Conservation (phyloP, 2,113 vertebrate species). For the Gallinago jamesoni region DNA sequence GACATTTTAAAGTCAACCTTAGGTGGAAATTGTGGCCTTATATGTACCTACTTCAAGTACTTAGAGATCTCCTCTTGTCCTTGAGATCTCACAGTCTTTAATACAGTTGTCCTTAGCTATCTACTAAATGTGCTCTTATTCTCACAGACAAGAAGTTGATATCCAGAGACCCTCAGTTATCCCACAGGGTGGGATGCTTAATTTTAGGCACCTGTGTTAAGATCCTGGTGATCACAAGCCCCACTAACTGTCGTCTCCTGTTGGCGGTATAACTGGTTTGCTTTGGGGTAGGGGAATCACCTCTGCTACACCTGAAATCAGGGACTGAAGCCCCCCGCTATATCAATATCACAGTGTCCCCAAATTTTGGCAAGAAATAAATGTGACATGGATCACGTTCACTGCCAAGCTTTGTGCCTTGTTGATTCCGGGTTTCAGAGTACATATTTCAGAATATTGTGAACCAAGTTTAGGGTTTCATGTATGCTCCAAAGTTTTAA, state of each 20-base stretch:
- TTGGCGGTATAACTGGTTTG: not conserved
- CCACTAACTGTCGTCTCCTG: not conserved
- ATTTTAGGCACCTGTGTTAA: not conserved
- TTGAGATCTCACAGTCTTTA: not conserved
- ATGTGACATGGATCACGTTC: not conserved
- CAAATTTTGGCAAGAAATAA: not conserved
- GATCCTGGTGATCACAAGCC: not conserved
- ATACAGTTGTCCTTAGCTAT: not conserved
- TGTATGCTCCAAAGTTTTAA: not conserved
- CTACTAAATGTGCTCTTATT: not conserved
- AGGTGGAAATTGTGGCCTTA: not conserved
- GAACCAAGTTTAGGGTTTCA: not conserved
- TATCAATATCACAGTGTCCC: not conserved
- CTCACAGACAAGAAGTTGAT: not conserved
- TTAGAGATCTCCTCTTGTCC: not conserved
- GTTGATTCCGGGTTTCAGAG: not conserved
- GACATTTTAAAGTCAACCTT: not conserved
- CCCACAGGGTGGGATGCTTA: not conserved
- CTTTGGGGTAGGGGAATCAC: not conserved
- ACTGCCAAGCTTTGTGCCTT: not conserved
- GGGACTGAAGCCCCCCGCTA: fast-evolving
- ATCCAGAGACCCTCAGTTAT: not conserved
- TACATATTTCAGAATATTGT: fast-evolving
- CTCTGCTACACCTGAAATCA: not conserved
- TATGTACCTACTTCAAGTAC: not conserved